Evolutionary conservation across 2,888 invertebrate genomes (phyloP).

Genomic region (Homarus gammarus): DNA sequence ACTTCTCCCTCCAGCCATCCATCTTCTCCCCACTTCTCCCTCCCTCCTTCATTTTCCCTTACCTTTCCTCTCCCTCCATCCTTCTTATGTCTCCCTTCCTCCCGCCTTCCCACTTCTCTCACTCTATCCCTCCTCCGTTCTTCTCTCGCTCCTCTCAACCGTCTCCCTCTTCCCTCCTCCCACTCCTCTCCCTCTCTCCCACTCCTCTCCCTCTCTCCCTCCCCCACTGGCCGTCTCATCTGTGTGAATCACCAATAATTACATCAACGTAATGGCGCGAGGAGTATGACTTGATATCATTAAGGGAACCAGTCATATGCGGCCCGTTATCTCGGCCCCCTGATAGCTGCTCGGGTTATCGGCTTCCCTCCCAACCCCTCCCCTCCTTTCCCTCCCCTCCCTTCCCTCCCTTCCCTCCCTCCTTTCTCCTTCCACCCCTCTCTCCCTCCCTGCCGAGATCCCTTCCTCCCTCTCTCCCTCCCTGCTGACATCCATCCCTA

Average conservation of each 20-base stretch:
- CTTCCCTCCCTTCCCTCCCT: background rate
- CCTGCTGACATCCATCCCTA: background rate
- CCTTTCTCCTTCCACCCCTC: background rate
- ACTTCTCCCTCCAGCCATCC: background rate
- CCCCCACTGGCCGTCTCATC: constrained; percentile 1
- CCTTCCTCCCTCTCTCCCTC: background rate
- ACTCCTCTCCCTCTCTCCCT: background rate
- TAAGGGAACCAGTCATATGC: constrained; percentile 52
- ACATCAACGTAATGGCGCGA: constrained; percentile 56
- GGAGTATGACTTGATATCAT: constrained; percentile 66
- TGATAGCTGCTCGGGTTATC: constrained; percentile 45
- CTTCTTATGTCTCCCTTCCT: background rate
- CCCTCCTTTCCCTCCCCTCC: background rate
- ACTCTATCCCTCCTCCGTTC: background rate
- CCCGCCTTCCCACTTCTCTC: background rate
- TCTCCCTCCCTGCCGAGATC: background rate
- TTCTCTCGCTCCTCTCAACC: background rate
- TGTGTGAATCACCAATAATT: constrained; percentile 53
- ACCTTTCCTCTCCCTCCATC: background rate
- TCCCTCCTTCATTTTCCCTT: background rate
- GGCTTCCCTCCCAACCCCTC: constrained; percentile 9
- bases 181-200: background rate
- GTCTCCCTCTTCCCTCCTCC: background rate
- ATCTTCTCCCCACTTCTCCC: background rate
- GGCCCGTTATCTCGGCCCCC: constrained; percentile 42